Evolutionary conservation across 2,113 vertebrate species (phyloP), one percentile per base, ranked within the genome.

Genomic region (Heloderma charlesbogerti): DNA sequence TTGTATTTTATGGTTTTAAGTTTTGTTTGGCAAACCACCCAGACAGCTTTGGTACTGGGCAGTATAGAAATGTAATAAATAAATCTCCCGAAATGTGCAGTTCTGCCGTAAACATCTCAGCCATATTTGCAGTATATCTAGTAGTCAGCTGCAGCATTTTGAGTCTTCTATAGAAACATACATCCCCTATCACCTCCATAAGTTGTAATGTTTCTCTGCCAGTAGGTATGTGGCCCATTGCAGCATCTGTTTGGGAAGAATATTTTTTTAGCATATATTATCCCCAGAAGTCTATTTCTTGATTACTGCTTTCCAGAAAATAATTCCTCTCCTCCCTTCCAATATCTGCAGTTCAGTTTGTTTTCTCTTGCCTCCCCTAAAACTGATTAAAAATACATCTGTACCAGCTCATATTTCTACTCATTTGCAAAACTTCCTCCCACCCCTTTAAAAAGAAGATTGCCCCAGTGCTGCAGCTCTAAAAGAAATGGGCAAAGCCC

Each of bases 401-500:
- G 93, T 91, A 91, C 93, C 94, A 82, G 85, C 92, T 92, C 79
- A 92, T 95, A 94, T 92, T 93, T 95, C 92, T 77, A 90, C 85
- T 1, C 6, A 91, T 89, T 90, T 94, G 90, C 92, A 94, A 94
- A 94, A 75, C 74, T 67, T 45, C 89, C 31, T 0, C 74, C 3
- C 89, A 92, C 94, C 89, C 89, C 0, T 40, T 34, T 87, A 89
- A 89, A 92, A 89, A 84, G 87, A 93, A 48, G 0, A 74, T 27
- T 57, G 34, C 25, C 29, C 69, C 9, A 72, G 0, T n/a, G 67
- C n/a, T 96, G 93, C 92, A 95, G 91, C 91, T 78, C 67, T 91
- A 93, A 88, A 95, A 96, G 85, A 79, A 91, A 94, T 88, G 0
- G 66, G 89, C 87, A 90, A 92, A 93, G 84, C 86, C 94, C 86